A percentile compares a stretch with the other conserved stretches of the same genome.
Evolutionary conservation across 2,797 vertebrate species (phyloP).

Genomic region (Austrolebias charrua): DNA sequence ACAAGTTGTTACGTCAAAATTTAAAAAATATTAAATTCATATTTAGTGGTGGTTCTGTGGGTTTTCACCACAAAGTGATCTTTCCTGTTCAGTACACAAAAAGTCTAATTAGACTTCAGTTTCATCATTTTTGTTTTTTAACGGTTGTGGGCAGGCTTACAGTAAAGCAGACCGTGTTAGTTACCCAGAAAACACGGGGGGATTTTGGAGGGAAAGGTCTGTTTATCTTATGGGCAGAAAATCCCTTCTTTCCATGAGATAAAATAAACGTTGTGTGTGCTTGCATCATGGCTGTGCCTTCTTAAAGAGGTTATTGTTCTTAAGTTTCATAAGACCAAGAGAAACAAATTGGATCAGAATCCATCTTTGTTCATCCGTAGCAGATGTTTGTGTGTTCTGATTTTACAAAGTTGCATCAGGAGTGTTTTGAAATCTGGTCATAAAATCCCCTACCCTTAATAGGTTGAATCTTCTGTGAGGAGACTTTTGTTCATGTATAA

Average conservation of each 20-base stretch:
- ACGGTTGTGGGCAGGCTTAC: conserved; percentile 57
- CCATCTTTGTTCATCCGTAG: conserved; percentile 48
- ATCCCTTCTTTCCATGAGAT: conserved; percentile 60
- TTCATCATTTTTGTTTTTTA: conserved; percentile 23
- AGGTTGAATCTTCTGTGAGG: conserved; percentile 41
- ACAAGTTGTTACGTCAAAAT: no score
- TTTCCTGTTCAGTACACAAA: neutral
- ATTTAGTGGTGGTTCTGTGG: conserved; percentile 6
- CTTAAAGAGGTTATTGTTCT: conserved; percentile 71
- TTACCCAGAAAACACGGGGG: conserved; percentile 42
- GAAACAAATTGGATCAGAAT: conserved; percentile 48
- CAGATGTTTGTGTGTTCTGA: conserved; percentile 55
- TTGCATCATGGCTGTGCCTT: conserved; percentile 42
- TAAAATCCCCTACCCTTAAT: conserved; percentile 34
- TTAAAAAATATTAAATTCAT: conserved; percentile 6
- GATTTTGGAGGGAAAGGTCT: conserved; percentile 58
- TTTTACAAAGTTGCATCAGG: conserved; percentile 48
- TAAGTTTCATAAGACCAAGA: conserved; percentile 64
- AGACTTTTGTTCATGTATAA: conserved; percentile 6
- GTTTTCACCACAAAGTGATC: conserved; percentile 1
- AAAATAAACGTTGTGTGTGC: conserved; percentile 53
- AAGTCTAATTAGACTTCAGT: neutral
- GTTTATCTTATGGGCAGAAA: conserved; percentile 68
- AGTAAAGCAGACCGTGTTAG: conserved; percentile 49
- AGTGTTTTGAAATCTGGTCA: conserved; percentile 40